Conservation (phyloP, 2,113 vertebrate genomes). For the Cyprinodon tularosa region DNA sequence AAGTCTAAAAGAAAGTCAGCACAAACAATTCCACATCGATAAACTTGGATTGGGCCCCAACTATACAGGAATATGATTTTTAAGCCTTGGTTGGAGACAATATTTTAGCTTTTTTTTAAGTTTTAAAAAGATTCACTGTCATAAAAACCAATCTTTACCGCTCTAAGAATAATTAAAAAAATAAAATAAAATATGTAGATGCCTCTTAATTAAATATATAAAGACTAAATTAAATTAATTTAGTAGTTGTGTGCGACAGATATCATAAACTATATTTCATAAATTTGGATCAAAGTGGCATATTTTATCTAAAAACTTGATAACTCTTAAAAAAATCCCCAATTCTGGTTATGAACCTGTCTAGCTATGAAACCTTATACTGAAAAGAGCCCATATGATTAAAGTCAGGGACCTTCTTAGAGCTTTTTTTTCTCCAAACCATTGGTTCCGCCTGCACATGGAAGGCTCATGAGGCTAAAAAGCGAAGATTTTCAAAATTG, state of each 20-base stretch:
- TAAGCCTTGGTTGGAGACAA: background rate
- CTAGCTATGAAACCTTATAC: constrained; percentile 13
- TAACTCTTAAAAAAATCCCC: background rate
- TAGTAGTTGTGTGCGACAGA: no score
- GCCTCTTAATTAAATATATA: background rate
- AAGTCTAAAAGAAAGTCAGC: no score
- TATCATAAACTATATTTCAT: background rate
- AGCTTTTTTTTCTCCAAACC: constrained; percentile 18
- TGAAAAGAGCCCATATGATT: constrained; percentile 44
- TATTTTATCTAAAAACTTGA: constrained; percentile 1
- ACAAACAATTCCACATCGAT: no score
- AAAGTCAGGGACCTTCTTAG: constrained; percentile 52
- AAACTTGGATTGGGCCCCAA: background rate
- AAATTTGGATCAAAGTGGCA: constrained; percentile 1
- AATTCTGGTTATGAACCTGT: constrained; percentile 9
- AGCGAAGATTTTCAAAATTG: constrained; percentile 36
- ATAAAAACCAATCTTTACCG: background rate
- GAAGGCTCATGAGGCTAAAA: constrained; percentile 43
- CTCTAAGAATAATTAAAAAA: constrained; percentile 5
- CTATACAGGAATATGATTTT: background rate
- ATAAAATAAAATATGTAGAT: background rate
- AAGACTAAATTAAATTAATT: background rate
- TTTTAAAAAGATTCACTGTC: background rate
- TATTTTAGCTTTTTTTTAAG: background rate
- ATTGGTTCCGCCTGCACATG: constrained; percentile 29